Percentiles rank a stretch among this genome's conserved stretches.
Evolutionary conservation across 2,797 vertebrate genomes (phyloP).

Genomic region (Coracias cyanogaster): DNA sequence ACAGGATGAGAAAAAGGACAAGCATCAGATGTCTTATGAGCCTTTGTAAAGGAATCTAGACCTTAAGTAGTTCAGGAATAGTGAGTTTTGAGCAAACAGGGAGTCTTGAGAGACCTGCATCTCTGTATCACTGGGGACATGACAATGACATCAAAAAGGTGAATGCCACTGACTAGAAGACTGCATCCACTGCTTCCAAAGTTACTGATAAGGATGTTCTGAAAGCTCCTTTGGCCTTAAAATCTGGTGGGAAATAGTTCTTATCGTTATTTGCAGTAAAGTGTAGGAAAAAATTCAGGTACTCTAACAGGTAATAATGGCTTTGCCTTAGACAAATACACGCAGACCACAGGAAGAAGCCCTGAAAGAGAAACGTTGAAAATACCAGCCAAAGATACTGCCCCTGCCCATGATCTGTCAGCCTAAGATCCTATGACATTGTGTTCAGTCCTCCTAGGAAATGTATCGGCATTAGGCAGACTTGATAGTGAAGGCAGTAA

Average conservation of each 20-base stretch:
- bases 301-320: neutral
- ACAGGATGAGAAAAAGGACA: neutral
- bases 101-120: neutral
- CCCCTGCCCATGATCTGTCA: neutral
- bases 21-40: neutral
- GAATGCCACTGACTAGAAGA: neutral
- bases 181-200: neutral
- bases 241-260: neutral
- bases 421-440: neutral
- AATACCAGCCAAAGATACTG: neutral
- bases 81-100: neutral
- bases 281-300: neutral
- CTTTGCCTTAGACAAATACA: fast-evolving
- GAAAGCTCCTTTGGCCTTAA: neutral
- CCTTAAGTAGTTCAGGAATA: neutral
- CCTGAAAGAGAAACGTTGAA: neutral
- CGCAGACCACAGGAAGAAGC: neutral
- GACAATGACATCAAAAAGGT: neutral
- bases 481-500: neutral
- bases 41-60: neutral
- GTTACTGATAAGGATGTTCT: neutral
- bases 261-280: neutral
- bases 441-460: neutral
- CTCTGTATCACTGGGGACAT: neutral
- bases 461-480: neutral